Conservation (phyloP, 2,888 invertebrate species). For the Lepidochrysops patricia region DNA sequence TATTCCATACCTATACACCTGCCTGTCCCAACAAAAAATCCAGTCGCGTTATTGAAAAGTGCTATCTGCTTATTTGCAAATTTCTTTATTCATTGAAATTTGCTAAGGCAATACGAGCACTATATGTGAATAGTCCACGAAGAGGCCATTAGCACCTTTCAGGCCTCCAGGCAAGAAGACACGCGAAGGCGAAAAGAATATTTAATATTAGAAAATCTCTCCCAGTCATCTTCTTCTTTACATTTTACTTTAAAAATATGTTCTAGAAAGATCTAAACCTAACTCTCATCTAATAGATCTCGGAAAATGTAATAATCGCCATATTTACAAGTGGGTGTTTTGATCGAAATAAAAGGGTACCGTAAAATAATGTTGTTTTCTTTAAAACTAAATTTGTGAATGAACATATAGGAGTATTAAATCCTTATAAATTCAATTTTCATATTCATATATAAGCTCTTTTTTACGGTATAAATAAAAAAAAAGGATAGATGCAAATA, state of each 20-base stretch:
- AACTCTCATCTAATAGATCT: background rate
- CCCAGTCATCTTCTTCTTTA: background rate
- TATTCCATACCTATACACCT: background rate
- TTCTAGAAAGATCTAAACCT: background rate
- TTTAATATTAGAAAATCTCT: background rate
- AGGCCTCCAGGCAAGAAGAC: background rate
- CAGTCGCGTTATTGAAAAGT: too few relatives aligned
- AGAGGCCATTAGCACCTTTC: background rate
- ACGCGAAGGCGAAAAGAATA: background rate
- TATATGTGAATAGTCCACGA: background rate
- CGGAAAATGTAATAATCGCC: background rate
- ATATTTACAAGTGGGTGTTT: background rate
- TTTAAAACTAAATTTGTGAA: constrained; percentile 28
- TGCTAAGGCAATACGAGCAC: background rate
- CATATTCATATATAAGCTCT: constrained; percentile 20
- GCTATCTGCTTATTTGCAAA: too few relatives aligned
- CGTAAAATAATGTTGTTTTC: background rate
- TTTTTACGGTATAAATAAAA: constrained; percentile 13
- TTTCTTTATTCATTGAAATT: background rate
- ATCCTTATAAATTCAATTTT: constrained; percentile 24
- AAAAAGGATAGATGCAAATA: constrained; percentile 20
- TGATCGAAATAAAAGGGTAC: background rate
- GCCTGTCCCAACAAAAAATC: too few relatives aligned
- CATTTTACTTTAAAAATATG: background rate
- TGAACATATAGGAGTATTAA: too few relatives aligned